These are phyloP conservation scores for Helobdella robusta DNA, from an alignment of 2,888 invertebrate species.

Conservation along the genomic window DNA sequence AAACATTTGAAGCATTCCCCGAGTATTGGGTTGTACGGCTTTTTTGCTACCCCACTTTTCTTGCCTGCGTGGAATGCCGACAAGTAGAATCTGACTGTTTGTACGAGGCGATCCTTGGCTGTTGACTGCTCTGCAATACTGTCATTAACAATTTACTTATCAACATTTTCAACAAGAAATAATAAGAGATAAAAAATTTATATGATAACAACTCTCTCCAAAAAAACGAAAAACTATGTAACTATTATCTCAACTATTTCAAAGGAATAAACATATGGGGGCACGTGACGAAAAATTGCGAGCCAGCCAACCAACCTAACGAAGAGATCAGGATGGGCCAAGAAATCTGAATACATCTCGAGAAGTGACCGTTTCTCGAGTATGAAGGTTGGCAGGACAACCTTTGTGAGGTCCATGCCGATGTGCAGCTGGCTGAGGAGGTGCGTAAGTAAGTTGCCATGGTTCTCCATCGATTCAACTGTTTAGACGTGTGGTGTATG, in stretches of 20 bases:
- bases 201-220: too few relatives aligned
- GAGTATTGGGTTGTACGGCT: constrained; percentile 94
- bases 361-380: constrained; percentile 88
- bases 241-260: too few relatives aligned
- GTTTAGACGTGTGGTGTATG: too few relatives aligned
- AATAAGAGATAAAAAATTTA: too few relatives aligned
- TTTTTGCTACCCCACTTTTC: constrained; percentile 91
- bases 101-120: constrained; percentile 80
- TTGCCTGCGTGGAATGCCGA: constrained; percentile 97
- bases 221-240: too few relatives aligned
- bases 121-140: constrained; percentile 81
- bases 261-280: too few relatives aligned
- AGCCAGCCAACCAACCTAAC: constrained; percentile 29
- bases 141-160: too few relatives aligned
- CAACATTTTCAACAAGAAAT: too few relatives aligned
- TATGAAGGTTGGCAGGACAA: constrained; percentile 95
- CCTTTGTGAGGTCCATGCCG: constrained; percentile 99
- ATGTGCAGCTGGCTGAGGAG: constrained; percentile 70
- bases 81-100: constrained; percentile 89
- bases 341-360: constrained; percentile 99
- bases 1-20: constrained; percentile 76
- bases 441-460: constrained; percentile 93
- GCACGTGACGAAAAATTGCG: too few relatives aligned
- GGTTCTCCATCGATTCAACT: constrained; percentile 83
- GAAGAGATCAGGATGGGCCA: constrained; percentile 96